These are phyloP conservation scores for Chinchilla lanigera DNA, from an alignment of 2,113 vertebrate genomes.

Conservation along the genomic window DNA sequence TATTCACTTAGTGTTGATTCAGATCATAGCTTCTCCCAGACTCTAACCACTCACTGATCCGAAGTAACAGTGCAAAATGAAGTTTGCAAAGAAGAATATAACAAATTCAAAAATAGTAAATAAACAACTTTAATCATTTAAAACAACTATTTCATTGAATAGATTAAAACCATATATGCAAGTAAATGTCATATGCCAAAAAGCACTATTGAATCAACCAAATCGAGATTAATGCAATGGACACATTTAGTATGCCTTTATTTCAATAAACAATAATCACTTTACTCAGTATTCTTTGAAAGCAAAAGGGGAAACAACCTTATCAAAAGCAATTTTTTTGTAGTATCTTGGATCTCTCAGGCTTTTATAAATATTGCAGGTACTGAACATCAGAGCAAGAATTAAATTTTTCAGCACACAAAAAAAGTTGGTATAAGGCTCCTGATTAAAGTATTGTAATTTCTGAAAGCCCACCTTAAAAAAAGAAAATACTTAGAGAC, in stretches of 20 bases:
- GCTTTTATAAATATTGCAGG: not conserved
- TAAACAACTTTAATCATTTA: not conserved
- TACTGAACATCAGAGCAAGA: not conserved
- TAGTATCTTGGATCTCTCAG: not conserved
- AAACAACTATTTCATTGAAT: constrained; percentile 25
- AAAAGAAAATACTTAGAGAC: not conserved
- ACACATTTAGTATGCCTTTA: not conserved
- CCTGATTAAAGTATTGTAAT: not conserved
- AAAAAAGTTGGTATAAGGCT: not conserved
- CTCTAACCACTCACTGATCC: not conserved
- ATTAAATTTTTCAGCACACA: not conserved
- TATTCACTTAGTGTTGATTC: not conserved
- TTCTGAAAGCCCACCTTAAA: not conserved
- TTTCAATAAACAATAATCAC: not conserved
- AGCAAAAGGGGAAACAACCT: not conserved
- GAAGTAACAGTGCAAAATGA: not conserved
- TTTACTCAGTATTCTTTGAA: not conserved
- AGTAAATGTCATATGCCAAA: not conserved
- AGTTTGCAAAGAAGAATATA: not conserved
- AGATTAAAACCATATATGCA: constrained; percentile 18
- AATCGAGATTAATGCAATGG: not conserved
- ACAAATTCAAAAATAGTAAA: constrained; percentile 5
- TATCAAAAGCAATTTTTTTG: constrained; percentile 10
- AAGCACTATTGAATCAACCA: not conserved
- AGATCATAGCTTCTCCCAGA: not conserved